Evolutionary conservation across 2,113 vertebrate genomes (phyloP), one percentile per base, ranked within the genome.

Genomic region (Lophius piscatorius): DNA sequence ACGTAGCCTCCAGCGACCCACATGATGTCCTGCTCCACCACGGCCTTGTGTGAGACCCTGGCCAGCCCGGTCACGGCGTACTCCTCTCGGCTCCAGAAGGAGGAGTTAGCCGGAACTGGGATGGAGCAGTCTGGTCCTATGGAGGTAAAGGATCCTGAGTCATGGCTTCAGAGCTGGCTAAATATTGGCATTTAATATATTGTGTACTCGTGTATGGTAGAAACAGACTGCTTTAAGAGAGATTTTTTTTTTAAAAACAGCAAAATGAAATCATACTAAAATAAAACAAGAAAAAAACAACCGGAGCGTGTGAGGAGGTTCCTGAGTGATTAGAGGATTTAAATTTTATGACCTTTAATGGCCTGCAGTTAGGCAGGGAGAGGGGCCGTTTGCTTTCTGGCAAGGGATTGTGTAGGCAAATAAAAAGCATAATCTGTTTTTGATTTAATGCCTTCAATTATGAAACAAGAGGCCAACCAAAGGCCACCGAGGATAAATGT

Each of bases 1-100:
- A 96, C 94, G 35, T 99, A 98, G 57, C 97, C 97, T 17, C 97
- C 97, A 13, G 98, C 87, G 60, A 99, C 78, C 97, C 97, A 99
- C 96, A 99, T 98, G 79, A 93, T 57, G 17, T 91, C 92, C 67
- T 92, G 90, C 38, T 93, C 91, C 84, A 96, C 93, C 56, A 95
- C 64, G 0, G 95, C 89, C 90, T 98, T 98, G 81, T 99, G 97
- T 74, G 97, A 95, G 1, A 95, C 96, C 69, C 96, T 89, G 2
- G 94, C 90, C 61, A 98, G 89, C 31, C 94, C 94, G 0, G 90
- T 72, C 35, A 86, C 63, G 0, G 82, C 67, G 75, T 92, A 92
- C 50, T 95, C 94, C 56, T 95, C 93, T 4, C 90, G 87, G 14
- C 44, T 92, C 96, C 97, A 99, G 80, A 96, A 98, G 0, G 96